These are phyloP conservation scores for human DNA, from an alignment of 2,113 vertebrate genomes.

Conservation along the genomic window GRCh38 chr9:110171001-110171500, in stretches of 20 bases:
- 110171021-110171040: not conserved
- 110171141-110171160: not conserved
- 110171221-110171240: not conserved
- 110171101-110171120: not conserved
- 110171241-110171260: not conserved
- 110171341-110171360: not conserved
- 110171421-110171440: not conserved
- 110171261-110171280: not conserved
- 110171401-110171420: not conserved
- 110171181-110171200: not conserved
- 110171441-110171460: not conserved
- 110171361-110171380: not conserved
- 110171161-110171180: not conserved
- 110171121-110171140: not conserved
- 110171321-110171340: not conserved
- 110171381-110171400: not conserved
- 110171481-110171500: not conserved
- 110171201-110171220: not conserved
- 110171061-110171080: not conserved
- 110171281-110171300: not conserved
- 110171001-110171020: not conserved
- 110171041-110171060: not conserved
- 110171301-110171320: accelerated
- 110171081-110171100: not conserved
- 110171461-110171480: not conserved